Percentiles rank a stretch among this genome's conserved stretches.
phyloP scores from a whole-genome alignment of 2,888 invertebrate species.

The Nebria brevicollis region DNA sequence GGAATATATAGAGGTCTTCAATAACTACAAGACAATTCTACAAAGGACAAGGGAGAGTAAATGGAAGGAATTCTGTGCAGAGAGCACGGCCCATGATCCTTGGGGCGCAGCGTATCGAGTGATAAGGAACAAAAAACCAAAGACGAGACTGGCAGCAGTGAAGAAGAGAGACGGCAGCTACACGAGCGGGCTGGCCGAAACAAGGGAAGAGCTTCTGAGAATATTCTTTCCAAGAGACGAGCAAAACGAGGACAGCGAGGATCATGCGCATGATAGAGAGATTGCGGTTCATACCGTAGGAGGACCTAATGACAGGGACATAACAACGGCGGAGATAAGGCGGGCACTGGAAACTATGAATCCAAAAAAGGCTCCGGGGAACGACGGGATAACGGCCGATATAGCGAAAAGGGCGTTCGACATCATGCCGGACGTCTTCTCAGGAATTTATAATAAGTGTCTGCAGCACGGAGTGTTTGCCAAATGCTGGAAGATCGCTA shows the following conservation, averaged over 20 bases:
- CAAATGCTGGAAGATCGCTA: slow-evolving; percentile 50
- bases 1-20: neutral
- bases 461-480: slow-evolving; percentile 25
- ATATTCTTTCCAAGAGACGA: slow-evolving; percentile 35
- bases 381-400: slow-evolving; percentile 35
- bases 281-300: neutral
- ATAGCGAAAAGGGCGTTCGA: slow-evolving; percentile 26
- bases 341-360: slow-evolving; percentile 25
- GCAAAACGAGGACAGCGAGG: neutral
- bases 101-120: neutral
- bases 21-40: slow-evolving; percentile 17
- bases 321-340: slow-evolving; percentile 14
- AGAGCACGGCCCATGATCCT: neutral
- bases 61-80: neutral
- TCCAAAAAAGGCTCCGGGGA: slow-evolving; percentile 31
- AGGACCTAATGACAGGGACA: neutral
- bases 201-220: slow-evolving; percentile 8
- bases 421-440: neutral
- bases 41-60: neutral
- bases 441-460: slow-evolving; percentile 26
- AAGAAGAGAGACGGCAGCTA: slow-evolving; percentile 1
- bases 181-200: slow-evolving; percentile 20
- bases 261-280: neutral
- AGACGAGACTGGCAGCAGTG: neutral
- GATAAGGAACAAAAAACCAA: neutral